Evolutionary conservation across 2,888 invertebrate species (phyloP), one percentile per base, ranked within the genome.

Genomic region (Endomychus coccineus): DNA sequence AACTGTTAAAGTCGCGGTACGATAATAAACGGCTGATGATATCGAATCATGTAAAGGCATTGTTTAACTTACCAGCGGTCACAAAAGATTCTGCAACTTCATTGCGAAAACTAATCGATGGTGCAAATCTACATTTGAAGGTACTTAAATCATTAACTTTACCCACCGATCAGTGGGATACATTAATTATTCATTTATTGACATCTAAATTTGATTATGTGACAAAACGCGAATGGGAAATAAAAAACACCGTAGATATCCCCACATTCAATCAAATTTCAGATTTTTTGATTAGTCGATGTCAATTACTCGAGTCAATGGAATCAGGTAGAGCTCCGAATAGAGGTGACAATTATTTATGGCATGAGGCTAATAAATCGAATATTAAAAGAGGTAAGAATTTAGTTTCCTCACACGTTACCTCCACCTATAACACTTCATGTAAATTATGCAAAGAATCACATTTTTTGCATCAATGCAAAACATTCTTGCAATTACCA

Each of bases 1-100:
- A 41, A 16, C 21, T 37, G 16, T 24, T 44, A 9, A 23, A 4
- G 9, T 27, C 43, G 13, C 31, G 43, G 6, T 44, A 34, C 19
- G 28, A 44, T 10, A 42, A 44, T 17, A 27, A 38, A 12, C 31
- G 30, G 27, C 23, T 44, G 29, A 28, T 45, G 10, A 27, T 36
- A 4, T 16, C 39, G 6, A 36, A 37, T 31, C 43, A 45, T 12
- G 28, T 44, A 10, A 45, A 39, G 30, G 25, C 31, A 3, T 28
- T 45, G 9, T 45, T 42, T 11, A 33, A 36, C 34, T 27, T 45
- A 2, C 28, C 36, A n/a, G 4, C 32, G 10, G 22, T 43, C 4
- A 22, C 10, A 4, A 43, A 33, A 27, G 31, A 38, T n/a, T 25
- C 24, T 16, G 9, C 4, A 27, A 7, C 21, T 7, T 6, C 21